Conservation (phyloP, 2,113 vertebrate genomes). For the Oenanthe oenanthe region DNA sequence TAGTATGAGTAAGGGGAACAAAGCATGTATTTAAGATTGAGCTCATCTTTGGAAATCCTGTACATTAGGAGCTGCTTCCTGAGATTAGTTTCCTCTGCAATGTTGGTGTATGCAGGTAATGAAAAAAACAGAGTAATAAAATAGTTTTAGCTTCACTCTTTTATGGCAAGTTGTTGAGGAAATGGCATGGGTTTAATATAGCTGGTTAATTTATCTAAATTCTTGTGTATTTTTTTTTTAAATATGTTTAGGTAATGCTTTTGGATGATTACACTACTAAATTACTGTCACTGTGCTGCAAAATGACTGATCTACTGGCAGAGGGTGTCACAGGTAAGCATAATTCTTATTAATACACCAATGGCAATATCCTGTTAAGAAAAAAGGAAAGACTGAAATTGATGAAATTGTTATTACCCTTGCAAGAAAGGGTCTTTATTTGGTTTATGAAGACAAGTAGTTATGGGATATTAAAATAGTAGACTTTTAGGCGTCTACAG, state of each 20-base stretch:
- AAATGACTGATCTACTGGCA: constrained; percentile 91
- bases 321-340: constrained; percentile 85
- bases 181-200: neutral
- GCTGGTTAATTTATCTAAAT: neutral
- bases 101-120: neutral
- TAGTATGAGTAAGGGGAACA: neutral
- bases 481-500: neutral
- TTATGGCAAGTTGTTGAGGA: neutral
- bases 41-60: neutral
- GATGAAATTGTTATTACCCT: neutral
- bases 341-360: neutral
- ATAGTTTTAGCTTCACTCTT: neutral
- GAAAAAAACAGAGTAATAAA: neutral
- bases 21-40: neutral
- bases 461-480: neutral
- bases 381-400: neutral
- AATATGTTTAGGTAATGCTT: constrained; percentile 85
- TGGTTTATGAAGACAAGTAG: neutral
- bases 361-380: neutral
- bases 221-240: neutral
- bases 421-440: neutral
- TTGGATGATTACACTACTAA: constrained; percentile 93
- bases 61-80: neutral
- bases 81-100: neutral
- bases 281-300: constrained; percentile 92